Evolutionary conservation across 2,888 invertebrate genomes (phyloP).

Genomic region (Phanerotoma sp.): DNA sequence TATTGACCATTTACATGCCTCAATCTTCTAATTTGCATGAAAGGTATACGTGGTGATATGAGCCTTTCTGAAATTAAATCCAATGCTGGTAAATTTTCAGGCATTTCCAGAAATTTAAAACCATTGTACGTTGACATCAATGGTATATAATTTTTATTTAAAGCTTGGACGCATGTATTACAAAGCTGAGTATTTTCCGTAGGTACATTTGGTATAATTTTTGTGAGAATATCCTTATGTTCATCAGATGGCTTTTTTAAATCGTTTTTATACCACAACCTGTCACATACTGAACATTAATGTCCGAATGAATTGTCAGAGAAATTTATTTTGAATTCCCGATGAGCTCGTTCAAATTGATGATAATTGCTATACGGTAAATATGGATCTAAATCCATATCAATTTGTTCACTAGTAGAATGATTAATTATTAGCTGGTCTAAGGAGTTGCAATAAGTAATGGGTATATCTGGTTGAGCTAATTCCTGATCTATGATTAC

Average conservation of each 20-base stretch:
- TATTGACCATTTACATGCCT: slow-evolving; percentile 39
- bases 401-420: not conserved
- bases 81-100: slow-evolving; percentile 30
- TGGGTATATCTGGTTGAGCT: not conserved
- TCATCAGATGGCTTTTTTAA: not conserved
- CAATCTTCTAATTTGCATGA: slow-evolving; percentile 38
- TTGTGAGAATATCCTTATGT: slow-evolving; percentile 5
- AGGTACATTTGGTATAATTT: slow-evolving; percentile 7
- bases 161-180: slow-evolving; percentile 6
- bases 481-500: slow-evolving; percentile 2
- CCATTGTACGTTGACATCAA: slow-evolving; percentile 20
- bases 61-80: slow-evolving; percentile 36
- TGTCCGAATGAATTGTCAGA: slow-evolving; percentile 23
- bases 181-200: slow-evolving; percentile 8
- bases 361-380: not conserved
- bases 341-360: not conserved
- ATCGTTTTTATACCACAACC: slow-evolving; percentile 51
- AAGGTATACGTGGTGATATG: slow-evolving; percentile 38
- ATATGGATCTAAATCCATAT: not conserved
- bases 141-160: slow-evolving; percentile 17
- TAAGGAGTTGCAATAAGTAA: not conserved
- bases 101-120: slow-evolving; percentile 21
- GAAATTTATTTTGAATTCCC: slow-evolving; percentile 8
- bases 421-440: not conserved
- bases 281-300: slow-evolving; percentile 48